These are phyloP conservation scores for Drosophila pseudoananassae DNA, from an alignment of 1,140 invertebrate species.

Conservation along the genomic window DNA sequence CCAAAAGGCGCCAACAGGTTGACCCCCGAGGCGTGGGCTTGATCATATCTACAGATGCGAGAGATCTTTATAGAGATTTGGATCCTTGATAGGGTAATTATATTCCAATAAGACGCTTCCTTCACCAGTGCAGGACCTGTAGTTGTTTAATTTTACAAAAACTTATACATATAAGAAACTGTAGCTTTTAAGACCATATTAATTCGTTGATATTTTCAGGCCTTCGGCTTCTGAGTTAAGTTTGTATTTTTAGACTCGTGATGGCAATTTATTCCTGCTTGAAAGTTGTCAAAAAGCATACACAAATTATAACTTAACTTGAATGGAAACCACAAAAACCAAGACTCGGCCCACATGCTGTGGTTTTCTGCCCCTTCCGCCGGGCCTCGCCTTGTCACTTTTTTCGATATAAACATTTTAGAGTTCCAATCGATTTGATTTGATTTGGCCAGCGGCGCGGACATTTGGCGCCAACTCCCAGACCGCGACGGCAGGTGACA, in stretches of 20 bases:
- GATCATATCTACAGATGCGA: slow-evolving; percentile 8
- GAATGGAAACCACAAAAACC: slow-evolving; percentile 62
- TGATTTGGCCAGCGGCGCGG: slow-evolving; percentile 62
- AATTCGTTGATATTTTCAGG: slow-evolving; percentile 14
- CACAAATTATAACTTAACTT: slow-evolving; percentile 75
- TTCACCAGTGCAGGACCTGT: too few relatives aligned
- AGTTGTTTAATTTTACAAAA: too few relatives aligned
- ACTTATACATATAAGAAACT: too few relatives aligned
- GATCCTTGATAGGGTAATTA: background rate
- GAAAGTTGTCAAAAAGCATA: slow-evolving; percentile 66
- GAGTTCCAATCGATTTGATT: slow-evolving; percentile 67
- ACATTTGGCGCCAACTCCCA: slow-evolving; percentile 62
- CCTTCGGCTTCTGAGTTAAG: slow-evolving; percentile 57
- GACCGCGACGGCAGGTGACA: slow-evolving; percentile 59
- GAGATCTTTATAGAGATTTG: slow-evolving; percentile 7
- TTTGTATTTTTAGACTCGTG: slow-evolving; percentile 68
- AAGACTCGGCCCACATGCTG: slow-evolving; percentile 60
- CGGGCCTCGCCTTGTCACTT: background rate
- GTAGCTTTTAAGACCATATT: background rate
- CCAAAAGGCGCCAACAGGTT: slow-evolving; percentile 48
- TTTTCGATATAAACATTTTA: slow-evolving; percentile 36
- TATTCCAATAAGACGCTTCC: too few relatives aligned
- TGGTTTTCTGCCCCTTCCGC: slow-evolving; percentile 16
- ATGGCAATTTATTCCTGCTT: slow-evolving; percentile 58
- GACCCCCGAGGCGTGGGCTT: slow-evolving; percentile 36